A percentile compares a stretch with the other conserved stretches of the same genome.
Conservation (phyloP, 37 sponge, comb jelly and placozoan species). For the Beroe ovata region DNA sequence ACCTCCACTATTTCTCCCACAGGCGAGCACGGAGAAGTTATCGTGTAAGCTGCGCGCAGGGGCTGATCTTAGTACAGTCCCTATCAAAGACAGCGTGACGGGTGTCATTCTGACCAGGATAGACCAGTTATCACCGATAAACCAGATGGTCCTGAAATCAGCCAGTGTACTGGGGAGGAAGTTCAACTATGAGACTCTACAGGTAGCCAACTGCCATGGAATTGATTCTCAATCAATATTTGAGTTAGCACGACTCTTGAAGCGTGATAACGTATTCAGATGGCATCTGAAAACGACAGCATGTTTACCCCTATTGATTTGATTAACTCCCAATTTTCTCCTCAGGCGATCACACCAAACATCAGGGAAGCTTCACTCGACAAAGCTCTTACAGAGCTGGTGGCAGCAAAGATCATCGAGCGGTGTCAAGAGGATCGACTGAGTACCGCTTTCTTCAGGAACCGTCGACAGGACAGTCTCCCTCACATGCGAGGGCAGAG, state of each 20-base stretch:
- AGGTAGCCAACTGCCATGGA: too few relatives aligned
- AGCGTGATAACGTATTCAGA: too few relatives aligned
- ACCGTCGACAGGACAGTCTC: constrained; percentile 49
- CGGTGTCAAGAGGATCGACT: constrained; percentile 62
- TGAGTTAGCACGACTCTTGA: too few relatives aligned
- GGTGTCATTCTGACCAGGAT: constrained; percentile 83
- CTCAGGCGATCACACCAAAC: constrained; percentile 59
- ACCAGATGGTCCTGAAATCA: constrained; percentile 89
- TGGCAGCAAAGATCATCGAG: constrained; percentile 59
- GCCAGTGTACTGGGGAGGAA: constrained; percentile 79
- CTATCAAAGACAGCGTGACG: constrained; percentile 70
- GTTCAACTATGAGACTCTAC: constrained; percentile 58
- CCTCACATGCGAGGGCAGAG: neutral
- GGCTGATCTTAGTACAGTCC: constrained; percentile 57
- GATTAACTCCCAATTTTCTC: too few relatives aligned
- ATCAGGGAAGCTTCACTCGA: constrained; percentile 37
- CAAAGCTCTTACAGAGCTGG: constrained; percentile 42
- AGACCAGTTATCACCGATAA: constrained; percentile 75
- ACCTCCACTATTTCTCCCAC: too few relatives aligned
- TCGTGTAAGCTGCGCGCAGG: constrained; percentile 48
- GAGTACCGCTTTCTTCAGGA: constrained; percentile 64
- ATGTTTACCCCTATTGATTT: too few relatives aligned
- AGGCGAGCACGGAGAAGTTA: constrained; percentile 55
- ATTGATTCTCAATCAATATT: too few relatives aligned
- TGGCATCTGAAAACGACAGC: too few relatives aligned